Evolutionary conservation across 30 jellyfish, hydroid and myxozoan genomes (phyloP), one percentile per base, ranked within the genome.

Genomic region (Catostylus mosaicus): DNA sequence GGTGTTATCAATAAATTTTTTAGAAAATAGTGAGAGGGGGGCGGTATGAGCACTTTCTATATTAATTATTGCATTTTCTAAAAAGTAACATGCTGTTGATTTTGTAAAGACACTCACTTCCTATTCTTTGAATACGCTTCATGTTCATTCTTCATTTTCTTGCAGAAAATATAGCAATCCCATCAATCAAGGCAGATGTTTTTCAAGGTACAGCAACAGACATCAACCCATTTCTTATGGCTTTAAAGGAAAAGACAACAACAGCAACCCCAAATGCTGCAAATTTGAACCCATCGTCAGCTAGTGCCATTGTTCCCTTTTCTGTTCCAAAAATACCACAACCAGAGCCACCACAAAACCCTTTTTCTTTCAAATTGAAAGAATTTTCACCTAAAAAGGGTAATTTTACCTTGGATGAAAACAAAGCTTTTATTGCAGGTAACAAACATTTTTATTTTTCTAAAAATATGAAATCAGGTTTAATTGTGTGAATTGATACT

Each of bases 171-270:
- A 27, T 50, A 5, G 4, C 24, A 50, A 10, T 18, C 24, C 63
- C 63, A 3, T 50, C 0, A 16, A 5, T 50, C 20, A 3, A 3
- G 24, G 14, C 24, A 18, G 20, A 9, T 10, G 24, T 6, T 10
- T 9, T 50, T 50, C 63, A 50, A 50, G 4, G 24, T 3, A 50
- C 59, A 30, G n/a, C 52, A 29, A 38, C 7, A 18, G 43, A 35
- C 18, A 70, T 66, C 67, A 70, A 70, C 40, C 82, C 82, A 45
- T 70, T 70, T 70, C 67, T 59, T 16, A 16, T 70, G 57, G 82
- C 82, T 20, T 40, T 70, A 43, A 70, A 70, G 24, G 57, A 43
- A 11, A 70, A 40, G 38, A 38, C 18, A 20, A 23, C 26, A 23
- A 4, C 12, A n/a, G 10, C 12, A 51, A 47, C 74, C 12, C 16